Conservation (phyloP, 2,797 vertebrate genomes). For the Oreortyx pictus region DNA sequence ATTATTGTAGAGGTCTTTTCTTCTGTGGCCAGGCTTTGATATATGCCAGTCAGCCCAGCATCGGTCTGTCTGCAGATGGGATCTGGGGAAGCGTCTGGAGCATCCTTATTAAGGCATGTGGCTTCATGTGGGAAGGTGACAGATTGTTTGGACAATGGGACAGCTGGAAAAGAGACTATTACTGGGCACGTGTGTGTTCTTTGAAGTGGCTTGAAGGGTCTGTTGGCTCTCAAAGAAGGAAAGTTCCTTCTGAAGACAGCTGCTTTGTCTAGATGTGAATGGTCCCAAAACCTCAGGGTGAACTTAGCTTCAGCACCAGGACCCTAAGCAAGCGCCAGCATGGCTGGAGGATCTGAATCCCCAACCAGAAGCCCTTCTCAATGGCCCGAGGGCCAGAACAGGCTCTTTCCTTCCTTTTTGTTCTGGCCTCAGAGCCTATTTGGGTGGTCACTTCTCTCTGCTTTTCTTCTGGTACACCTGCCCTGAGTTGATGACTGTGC, state of each 20-base stretch:
- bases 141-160: background rate
- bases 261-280: rapidly evolving
- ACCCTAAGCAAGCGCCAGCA: background rate
- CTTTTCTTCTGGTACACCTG: background rate
- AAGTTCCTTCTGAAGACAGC: background rate
- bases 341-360: background rate
- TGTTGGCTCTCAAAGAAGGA: background rate
- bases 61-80: background rate
- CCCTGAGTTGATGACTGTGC: background rate
- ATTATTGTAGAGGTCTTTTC: no score
- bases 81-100: background rate
- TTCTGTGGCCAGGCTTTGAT: background rate
- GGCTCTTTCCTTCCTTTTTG: background rate
- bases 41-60: background rate
- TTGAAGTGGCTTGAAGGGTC: constrained; percentile 27
- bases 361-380: background rate
- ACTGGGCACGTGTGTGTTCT: constrained; percentile 35
- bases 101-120: background rate
- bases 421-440: background rate
- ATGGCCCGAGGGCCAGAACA: background rate
- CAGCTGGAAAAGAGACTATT: constrained; percentile 8
- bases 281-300: background rate
- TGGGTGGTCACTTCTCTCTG: background rate
- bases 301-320: background rate
- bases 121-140: background rate